phyloP scores from a whole-genome alignment of 2,888 invertebrate genomes.

The Dermolepida albohirtum region DNA sequence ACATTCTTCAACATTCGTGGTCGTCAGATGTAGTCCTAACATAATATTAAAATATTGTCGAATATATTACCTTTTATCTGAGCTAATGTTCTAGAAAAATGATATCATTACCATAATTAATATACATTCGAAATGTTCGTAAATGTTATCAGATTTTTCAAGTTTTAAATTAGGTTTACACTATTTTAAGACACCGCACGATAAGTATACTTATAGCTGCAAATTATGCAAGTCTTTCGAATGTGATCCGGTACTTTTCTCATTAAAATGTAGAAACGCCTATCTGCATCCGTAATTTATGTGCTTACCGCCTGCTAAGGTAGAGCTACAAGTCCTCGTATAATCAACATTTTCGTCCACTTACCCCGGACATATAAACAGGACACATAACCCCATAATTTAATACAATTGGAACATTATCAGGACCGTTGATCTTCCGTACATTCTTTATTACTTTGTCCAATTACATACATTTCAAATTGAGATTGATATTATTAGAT shows the following conservation, averaged over 20 bases:
- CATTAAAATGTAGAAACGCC: conserved; percentile 29
- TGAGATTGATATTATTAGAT: conserved; percentile 27
- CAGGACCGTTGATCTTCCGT: conserved; percentile 25
- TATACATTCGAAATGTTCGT: not conserved
- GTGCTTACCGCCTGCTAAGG: not conserved
- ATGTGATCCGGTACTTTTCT: conserved; percentile 33
- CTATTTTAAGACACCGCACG: conserved; percentile 1
- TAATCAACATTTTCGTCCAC: conserved; percentile 6
- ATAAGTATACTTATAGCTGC: too few species aligned
- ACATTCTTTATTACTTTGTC: conserved; percentile 18
- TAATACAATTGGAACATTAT: conserved; percentile 30
- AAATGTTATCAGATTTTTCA: conserved; percentile 18
- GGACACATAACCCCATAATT: conserved; percentile 29
- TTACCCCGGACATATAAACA: not conserved
- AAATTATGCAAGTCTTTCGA: conserved; percentile 23
- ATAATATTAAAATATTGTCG: too few species aligned
- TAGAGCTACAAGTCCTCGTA: conserved; percentile 2
- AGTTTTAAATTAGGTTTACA: conserved; percentile 17
- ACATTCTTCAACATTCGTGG: too few species aligned
- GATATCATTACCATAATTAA: too few species aligned
- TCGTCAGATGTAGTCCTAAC: too few species aligned
- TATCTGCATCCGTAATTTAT: conserved; percentile 29
- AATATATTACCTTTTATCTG: too few species aligned
- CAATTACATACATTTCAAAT: conserved; percentile 20
- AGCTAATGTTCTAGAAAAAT: too few species aligned